These are phyloP conservation scores for Scaptomyza parva DNA, from an alignment of 2,888 invertebrate species.

Conservation along the genomic window DNA sequence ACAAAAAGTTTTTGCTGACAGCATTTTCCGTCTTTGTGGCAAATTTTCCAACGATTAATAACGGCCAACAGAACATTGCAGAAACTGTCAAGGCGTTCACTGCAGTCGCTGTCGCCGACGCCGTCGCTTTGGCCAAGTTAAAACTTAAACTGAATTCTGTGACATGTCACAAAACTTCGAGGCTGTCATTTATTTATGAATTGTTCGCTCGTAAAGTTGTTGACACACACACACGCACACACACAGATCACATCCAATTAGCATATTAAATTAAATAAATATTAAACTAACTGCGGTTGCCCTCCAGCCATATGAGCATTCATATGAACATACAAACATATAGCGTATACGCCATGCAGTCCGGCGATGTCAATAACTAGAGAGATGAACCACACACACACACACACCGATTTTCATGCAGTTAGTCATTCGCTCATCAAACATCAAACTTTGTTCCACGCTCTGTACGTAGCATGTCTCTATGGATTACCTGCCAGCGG, in stretches of 20 bases:
- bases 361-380: slow-evolving; percentile 74
- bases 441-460: slow-evolving; percentile 45
- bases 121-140: slow-evolving; percentile 32
- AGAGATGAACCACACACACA: slow-evolving; percentile 67
- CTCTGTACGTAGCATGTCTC: slow-evolving; percentile 49
- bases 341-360: slow-evolving; percentile 54
- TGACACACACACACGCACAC: slow-evolving; percentile 50
- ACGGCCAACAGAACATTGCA: slow-evolving; percentile 56
- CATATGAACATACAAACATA: slow-evolving; percentile 19
- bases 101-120: slow-evolving; percentile 10
- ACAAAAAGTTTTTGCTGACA: slow-evolving; percentile 64
- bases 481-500: slow-evolving; percentile 73
- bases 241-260: slow-evolving; percentile 80
- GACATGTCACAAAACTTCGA: slow-evolving; percentile 72
- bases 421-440: slow-evolving; percentile 80
- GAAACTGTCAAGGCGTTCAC: slow-evolving; percentile 17
- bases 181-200: slow-evolving; percentile 78
- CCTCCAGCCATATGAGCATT: slow-evolving; percentile 29
- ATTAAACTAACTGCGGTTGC: slow-evolving; percentile 80
- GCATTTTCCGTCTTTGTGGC: slow-evolving; percentile 67
- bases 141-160: slow-evolving; percentile 71
- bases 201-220: slow-evolving; percentile 73
- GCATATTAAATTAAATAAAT: slow-evolving; percentile 83
- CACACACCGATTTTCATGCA: slow-evolving; percentile 67
- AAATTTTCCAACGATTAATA: slow-evolving; percentile 78